Evolutionary conservation across 2,888 invertebrate species (phyloP), one percentile per base, ranked within the genome.

Genomic region (Chironomus tentans): DNA sequence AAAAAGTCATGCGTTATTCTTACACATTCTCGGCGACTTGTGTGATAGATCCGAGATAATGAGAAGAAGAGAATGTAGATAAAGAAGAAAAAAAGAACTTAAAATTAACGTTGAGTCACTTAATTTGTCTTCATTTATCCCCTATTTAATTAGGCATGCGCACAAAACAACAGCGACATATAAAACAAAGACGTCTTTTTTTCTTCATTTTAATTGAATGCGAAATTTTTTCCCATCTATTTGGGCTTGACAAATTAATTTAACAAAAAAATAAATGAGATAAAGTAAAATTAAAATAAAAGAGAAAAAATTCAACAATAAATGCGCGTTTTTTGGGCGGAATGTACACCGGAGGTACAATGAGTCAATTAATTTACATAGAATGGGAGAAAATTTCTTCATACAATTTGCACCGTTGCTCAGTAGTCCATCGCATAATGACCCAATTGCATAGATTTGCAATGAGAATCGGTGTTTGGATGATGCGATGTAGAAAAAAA

Each of bases 81-180:
- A 38, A 68, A 24, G 28, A n/a, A 21, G n/a, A 68, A 68, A 15
- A 2, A 5, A 68, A 68, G 3, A 1, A 13, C 18, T 18, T 1
- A 13, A 68, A 47, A 69, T 69, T 69, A 21, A 18, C 13, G 38
- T 38, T 69, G 69, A 38, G 69, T 69, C 69, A 69, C 47, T 24
- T 69, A 38, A 48, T 48, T 70, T 70, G 70, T 70, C 70, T 70
- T 38, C 70, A 48, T 70, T 70, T 70, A 70, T 38, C 47, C 70
- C 10, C 47, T 7, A 21, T 38, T 68, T 68, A 68, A 68, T 38
- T 68, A 56, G 56, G 56, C 56, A 56, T 56, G 68, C 68, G 46
- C 21, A 38, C 22, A n/a, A 50, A 48, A 69, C 38, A 46, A 15
- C 15, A n/a, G 24, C 46, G 22, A 46, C 46, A 15, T 62, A 21